Percentiles rank a stretch among this genome's conserved stretches.
Conservation (phyloP, 2,888 invertebrate genomes). For the Leptogaster cylindrica region DNA sequence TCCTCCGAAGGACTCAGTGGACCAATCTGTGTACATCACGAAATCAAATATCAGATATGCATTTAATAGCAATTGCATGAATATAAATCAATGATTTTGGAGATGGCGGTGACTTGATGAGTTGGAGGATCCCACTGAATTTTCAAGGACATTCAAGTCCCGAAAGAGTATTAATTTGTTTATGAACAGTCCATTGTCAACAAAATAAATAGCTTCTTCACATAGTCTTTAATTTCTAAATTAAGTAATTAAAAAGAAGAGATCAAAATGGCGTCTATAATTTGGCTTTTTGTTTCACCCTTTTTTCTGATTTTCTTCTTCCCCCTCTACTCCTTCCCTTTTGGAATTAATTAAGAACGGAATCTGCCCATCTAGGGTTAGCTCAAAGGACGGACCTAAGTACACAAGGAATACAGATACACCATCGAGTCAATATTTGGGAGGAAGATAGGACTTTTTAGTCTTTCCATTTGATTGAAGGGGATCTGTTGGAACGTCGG, state of each 20-base stretch:
- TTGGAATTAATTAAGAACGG: constrained; percentile 38
- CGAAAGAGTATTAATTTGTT: too few species aligned
- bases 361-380: constrained; percentile 37
- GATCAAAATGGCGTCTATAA: constrained; percentile 20
- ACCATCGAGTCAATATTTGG: constrained; percentile 31
- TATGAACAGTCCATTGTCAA: too few species aligned
- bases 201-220: too few species aligned
- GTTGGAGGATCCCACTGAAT: too few species aligned
- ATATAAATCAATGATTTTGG: constrained; percentile 4
- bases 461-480: constrained; percentile 39
- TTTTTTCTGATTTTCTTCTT: constrained; percentile 11
- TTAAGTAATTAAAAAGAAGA: constrained; percentile 26
- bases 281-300: constrained; percentile 23
- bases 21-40: not conserved
- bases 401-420: constrained; percentile 29
- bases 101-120: too few species aligned
- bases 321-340: not conserved
- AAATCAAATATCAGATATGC: constrained; percentile 2
- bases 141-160: too few species aligned
- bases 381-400: constrained; percentile 31
- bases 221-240: constrained; percentile 15
- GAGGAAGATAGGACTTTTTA: constrained; percentile 28
- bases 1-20: not conserved
- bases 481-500: constrained; percentile 33
- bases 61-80: not conserved